Evolutionary conservation across 2,797 vertebrate species (phyloP).

Genomic region (Karalla daura): DNA sequence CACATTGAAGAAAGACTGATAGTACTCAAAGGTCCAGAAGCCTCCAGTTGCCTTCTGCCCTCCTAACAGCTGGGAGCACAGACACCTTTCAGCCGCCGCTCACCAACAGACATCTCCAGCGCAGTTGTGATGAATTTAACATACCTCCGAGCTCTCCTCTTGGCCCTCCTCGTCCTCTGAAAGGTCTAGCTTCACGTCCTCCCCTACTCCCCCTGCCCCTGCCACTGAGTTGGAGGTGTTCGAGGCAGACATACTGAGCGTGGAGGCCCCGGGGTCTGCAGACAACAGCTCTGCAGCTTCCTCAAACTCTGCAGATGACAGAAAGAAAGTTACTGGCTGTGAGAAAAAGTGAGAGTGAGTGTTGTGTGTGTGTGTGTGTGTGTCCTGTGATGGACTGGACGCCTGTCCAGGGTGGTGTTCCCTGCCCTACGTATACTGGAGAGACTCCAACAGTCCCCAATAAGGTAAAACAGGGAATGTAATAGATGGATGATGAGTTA

Average conservation of each 20-base stretch:
- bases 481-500: too few species aligned
- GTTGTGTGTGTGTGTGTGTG: too few species aligned
- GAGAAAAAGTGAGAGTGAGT: neutral
- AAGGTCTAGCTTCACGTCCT: slow-evolving; percentile 79
- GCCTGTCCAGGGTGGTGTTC: too few species aligned
- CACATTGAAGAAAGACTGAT: slow-evolving; percentile 91
- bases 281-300: slow-evolving; percentile 86
- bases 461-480: too few species aligned
- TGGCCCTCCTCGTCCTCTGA: slow-evolving; percentile 81
- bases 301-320: slow-evolving; percentile 83
- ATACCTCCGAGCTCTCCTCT: slow-evolving; percentile 85
- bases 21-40: slow-evolving; percentile 93
- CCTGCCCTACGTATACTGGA: too few species aligned
- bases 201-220: slow-evolving; percentile 25
- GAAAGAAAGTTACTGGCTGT: too few species aligned
- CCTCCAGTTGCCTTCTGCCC: slow-evolving; percentile 79
- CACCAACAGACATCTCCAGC: neutral
- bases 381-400: too few species aligned
- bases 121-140: neutral
- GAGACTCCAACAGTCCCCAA: too few species aligned
- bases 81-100: slow-evolving; percentile 11
- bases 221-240: slow-evolving; percentile 28
- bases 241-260: slow-evolving; percentile 68
- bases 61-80: slow-evolving; percentile 79
- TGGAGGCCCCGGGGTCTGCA: slow-evolving; percentile 81